phyloP scores from a whole-genome alignment of 1,140 invertebrate genomes.

The Pantala flavescens region DNA sequence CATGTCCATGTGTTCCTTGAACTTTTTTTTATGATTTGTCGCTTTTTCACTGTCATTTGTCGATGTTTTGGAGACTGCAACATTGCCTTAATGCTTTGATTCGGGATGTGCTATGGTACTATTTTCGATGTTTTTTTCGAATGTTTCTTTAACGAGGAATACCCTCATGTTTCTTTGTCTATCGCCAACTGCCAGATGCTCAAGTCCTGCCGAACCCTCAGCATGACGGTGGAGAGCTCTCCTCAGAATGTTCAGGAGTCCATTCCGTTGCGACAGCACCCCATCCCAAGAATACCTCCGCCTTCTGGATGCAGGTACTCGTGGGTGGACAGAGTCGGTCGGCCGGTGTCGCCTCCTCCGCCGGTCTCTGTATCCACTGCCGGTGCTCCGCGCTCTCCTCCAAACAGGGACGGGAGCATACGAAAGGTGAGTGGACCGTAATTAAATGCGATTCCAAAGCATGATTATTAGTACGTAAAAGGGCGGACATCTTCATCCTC shows the following conservation, averaged over 20 bases:
- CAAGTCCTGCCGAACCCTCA: slow-evolving; percentile 72
- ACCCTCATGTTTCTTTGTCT: neutral
- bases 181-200: slow-evolving; percentile 56
- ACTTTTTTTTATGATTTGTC: too few species aligned
- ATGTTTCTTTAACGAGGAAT: too few species aligned
- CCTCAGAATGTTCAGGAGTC: slow-evolving; percentile 30
- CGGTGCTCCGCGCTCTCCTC: slow-evolving; percentile 31
- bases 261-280: slow-evolving; percentile 25
- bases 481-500: too few species aligned
- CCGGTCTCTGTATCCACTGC: slow-evolving; percentile 37
- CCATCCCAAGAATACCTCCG: slow-evolving; percentile 36
- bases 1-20: too few species aligned
- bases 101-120: too few species aligned
- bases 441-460: neutral
- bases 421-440: slow-evolving; percentile 37
- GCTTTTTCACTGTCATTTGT: too few species aligned
- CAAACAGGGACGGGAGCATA: slow-evolving; percentile 46
- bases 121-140: too few species aligned
- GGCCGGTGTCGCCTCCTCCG: slow-evolving; percentile 73
- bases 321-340: slow-evolving; percentile 82
- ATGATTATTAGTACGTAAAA: too few species aligned
- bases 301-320: slow-evolving; percentile 66
- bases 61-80: too few species aligned
- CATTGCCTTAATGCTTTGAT: too few species aligned
- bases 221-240: slow-evolving; percentile 73